Percentiles rank a stretch among this genome's conserved stretches.
phyloP scores from a whole-genome alignment of 2,113 vertebrate species.

The Podarcis cretensis region DNA sequence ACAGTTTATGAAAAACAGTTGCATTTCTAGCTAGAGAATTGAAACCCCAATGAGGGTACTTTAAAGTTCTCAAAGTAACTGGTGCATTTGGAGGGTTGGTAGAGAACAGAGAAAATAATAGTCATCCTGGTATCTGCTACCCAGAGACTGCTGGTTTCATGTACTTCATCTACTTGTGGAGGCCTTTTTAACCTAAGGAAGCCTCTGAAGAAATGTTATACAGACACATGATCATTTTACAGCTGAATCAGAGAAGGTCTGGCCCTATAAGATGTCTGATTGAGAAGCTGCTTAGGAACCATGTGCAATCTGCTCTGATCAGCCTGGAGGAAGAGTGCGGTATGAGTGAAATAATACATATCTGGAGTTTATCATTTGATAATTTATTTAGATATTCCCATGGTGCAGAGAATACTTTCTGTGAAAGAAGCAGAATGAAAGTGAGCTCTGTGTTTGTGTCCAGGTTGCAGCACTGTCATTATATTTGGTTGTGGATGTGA shows the following conservation, averaged over 20 bases:
- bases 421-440: neutral
- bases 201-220: neutral
- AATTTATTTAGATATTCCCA: neutral
- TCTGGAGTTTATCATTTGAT: neutral
- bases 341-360: neutral
- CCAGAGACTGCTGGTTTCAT: neutral
- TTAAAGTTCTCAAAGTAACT: neutral
- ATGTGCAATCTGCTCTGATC: neutral
- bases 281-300: neutral
- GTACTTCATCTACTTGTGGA: neutral
- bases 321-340: neutral
- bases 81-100: neutral
- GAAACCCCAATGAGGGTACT: neutral
- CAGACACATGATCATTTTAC: neutral
- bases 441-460: neutral
- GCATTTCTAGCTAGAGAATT: neutral
- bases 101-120: neutral
- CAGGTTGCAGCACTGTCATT: neutral
- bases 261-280: neutral
- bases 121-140: neutral
- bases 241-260: neutral
- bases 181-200: neutral
- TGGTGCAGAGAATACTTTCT: neutral
- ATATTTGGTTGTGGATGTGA: neutral
- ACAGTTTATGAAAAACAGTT: neutral